Conservation (phyloP, 2,797 vertebrate species). For the Cryptoblepharus egeriae region DNA sequence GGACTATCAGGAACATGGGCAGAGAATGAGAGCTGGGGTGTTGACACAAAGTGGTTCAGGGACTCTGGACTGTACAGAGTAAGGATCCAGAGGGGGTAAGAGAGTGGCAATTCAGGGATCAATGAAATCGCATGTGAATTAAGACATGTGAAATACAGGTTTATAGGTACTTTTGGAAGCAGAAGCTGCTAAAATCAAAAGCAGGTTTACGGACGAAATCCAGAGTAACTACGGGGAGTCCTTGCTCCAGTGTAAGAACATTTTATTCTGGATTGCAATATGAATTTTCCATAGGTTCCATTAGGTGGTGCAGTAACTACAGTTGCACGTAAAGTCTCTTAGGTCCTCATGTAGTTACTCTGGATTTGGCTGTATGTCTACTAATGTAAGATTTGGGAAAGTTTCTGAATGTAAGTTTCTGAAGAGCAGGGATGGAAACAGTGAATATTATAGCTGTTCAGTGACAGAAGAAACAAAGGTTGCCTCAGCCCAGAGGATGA, state of each 20-base stretch:
- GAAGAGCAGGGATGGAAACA: not conserved
- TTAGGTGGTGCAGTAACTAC: too few species aligned
- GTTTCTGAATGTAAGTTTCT: not conserved
- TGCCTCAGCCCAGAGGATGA: too few species aligned
- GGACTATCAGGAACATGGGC: not conserved
- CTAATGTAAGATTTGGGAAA: not conserved
- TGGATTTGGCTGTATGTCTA: too few species aligned
- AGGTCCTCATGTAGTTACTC: too few species aligned
- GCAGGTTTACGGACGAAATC: too few species aligned
- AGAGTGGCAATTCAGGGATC: rapidly evolving
- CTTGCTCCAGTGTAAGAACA: too few species aligned
- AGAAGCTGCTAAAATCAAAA: not conserved
- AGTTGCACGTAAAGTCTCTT: too few species aligned
- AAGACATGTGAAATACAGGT: not conserved
- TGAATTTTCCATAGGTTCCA: too few species aligned
- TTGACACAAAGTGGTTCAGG: not conserved
- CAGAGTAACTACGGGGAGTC: too few species aligned
- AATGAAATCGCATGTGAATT: not conserved
- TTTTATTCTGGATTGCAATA: too few species aligned
- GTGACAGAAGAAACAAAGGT: not conserved
- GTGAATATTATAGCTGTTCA: not conserved
- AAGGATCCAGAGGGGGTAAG: not conserved
- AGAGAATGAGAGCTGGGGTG: not conserved
- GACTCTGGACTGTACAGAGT: not conserved
- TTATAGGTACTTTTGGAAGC: not conserved